Percentiles rank a stretch among this genome's conserved stretches.
phyloP scores from a whole-genome alignment of 2,113 vertebrate species.

The Oncorhynchus clarkii region DNA sequence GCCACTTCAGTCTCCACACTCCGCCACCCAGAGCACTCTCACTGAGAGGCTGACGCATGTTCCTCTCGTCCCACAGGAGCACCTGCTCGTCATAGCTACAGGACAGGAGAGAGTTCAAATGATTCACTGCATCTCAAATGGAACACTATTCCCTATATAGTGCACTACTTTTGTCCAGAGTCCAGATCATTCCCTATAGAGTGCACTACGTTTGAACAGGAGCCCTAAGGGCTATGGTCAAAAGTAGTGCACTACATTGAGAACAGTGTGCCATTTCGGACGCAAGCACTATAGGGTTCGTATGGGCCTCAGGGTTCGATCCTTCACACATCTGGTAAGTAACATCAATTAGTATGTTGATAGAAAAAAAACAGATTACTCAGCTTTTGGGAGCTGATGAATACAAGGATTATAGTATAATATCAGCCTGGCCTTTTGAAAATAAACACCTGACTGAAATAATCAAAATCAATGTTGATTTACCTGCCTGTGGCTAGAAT shows the following conservation, averaged over 20 bases:
- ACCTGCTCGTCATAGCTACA: conserved; percentile 89
- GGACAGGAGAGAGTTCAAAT: not conserved
- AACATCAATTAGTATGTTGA: not conserved
- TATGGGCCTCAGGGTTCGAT: not conserved
- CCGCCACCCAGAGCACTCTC: conserved; percentile 81
- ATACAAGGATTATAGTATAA: not conserved
- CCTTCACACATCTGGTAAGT: not conserved
- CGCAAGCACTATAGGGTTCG: not conserved
- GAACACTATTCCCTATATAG: not conserved
- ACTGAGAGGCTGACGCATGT: conserved; percentile 79
- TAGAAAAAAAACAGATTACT: no score
- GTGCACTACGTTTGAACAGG: no score
- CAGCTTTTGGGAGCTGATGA: not conserved
- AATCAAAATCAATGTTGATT: not conserved
- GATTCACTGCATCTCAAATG: not conserved
- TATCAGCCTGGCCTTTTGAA: not conserved
- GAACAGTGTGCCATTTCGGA: no score
- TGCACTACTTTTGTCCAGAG: not conserved
- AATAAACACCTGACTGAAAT: not conserved
- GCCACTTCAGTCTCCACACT: conserved; percentile 95
- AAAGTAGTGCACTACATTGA: no score
- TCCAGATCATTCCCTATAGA: no score
- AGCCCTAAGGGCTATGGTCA: no score
- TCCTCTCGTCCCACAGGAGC: conserved; percentile 89
- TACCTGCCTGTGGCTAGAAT: conserved; percentile 93